Percentiles rank a stretch among this genome's conserved stretches.
Evolutionary conservation across 2,888 invertebrate genomes (phyloP).

Genomic region (Anagyrus pseudococci): DNA sequence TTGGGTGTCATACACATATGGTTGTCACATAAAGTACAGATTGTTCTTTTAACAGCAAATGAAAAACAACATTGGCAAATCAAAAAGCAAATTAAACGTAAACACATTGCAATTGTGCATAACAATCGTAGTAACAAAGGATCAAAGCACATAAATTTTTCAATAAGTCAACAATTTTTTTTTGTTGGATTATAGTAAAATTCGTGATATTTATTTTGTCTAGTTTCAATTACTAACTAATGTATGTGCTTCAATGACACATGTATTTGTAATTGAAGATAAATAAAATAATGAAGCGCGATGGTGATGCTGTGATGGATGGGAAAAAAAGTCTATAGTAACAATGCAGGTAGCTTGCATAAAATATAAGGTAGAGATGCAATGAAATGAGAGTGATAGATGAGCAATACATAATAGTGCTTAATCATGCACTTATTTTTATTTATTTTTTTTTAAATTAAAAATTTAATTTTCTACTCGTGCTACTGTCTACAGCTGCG

Average conservation of each 20-base stretch:
- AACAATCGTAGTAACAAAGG: slow-evolving; percentile 4
- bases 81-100: slow-evolving; percentile 45
- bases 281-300: slow-evolving; percentile 11
- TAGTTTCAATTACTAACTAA: not conserved
- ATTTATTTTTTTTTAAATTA: no score
- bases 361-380: slow-evolving; percentile 6
- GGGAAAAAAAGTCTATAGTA: not conserved
- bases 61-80: slow-evolving; percentile 48
- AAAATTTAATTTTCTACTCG: not conserved
- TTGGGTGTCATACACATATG: not conserved
- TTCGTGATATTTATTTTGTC: not conserved
- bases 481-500: no score
- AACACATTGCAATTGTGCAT: slow-evolving; percentile 34
- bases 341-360: no score
- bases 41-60: slow-evolving; percentile 47
- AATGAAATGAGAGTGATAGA: slow-evolving; percentile 22
- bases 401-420: slow-evolving; percentile 21
- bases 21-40: slow-evolving; percentile 11
- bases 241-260: not conserved
- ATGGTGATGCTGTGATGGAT: not conserved
- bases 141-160: slow-evolving; percentile 4
- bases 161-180: not conserved
- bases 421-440: slow-evolving; percentile 22
- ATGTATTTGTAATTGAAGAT: no score
- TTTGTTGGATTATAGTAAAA: not conserved